These are phyloP conservation scores for Varanus salvator DNA, from an alignment of 2,113 vertebrate species.

Conservation along the genomic window DNA sequence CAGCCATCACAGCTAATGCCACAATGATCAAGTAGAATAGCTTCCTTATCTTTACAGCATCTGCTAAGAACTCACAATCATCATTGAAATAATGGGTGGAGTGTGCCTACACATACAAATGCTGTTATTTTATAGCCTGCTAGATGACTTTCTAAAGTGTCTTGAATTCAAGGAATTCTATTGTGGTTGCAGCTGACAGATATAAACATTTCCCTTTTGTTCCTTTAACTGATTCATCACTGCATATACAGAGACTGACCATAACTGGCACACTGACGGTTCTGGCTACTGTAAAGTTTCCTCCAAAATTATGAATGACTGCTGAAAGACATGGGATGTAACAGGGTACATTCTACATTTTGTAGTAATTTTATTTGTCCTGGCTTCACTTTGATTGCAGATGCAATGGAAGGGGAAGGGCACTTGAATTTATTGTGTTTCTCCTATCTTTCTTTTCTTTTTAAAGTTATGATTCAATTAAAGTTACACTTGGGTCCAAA, in stretches of 20 bases:
- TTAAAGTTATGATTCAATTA: neutral
- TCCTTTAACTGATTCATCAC: slow-evolving; percentile 21
- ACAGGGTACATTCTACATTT: neutral
- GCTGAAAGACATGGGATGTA: neutral
- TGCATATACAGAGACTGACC: neutral
- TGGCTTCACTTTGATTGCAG: neutral
- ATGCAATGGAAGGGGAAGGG: neutral
- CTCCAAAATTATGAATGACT: neutral
- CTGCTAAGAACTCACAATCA: slow-evolving; percentile 60
- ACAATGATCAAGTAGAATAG: slow-evolving; percentile 36
- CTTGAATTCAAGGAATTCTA: neutral
- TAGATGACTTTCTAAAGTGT: slow-evolving; percentile 40
- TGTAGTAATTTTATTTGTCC: neutral
- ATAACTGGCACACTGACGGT: neutral
- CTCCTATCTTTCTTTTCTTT: neutral
- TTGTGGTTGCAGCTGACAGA: slow-evolving; percentile 37
- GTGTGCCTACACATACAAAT: slow-evolving; percentile 20
- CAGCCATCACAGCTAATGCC: slow-evolving; percentile 35
- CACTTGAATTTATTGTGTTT: neutral
- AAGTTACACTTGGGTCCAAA: neutral
- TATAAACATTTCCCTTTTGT: slow-evolving; percentile 39
- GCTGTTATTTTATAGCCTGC: slow-evolving; percentile 18
- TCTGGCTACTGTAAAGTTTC: neutral
- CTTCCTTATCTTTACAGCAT: slow-evolving; percentile 60
- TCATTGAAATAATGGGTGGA: slow-evolving; percentile 37